Conservation (phyloP, 92 coral and sea anemone species). For the Epizoanthus rinbou region DNA sequence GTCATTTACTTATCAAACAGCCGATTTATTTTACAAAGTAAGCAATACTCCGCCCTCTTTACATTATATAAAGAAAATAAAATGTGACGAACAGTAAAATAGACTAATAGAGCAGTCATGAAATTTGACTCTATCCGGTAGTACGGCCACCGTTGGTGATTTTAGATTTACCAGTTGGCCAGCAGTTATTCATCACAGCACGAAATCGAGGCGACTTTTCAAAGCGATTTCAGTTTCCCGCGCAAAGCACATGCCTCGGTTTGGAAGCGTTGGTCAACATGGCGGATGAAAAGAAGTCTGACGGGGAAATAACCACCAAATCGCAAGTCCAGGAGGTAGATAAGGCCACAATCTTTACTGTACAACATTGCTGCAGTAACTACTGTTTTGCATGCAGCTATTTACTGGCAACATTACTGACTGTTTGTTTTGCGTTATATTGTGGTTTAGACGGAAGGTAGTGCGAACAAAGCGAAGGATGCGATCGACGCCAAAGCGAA, state of each 20-base stretch:
- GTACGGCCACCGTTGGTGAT: too few species aligned
- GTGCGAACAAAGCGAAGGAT: slow-evolving; percentile 23
- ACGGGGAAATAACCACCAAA: slow-evolving; percentile 17
- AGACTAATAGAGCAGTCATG: too few species aligned
- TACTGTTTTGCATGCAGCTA: background rate
- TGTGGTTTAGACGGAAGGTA: slow-evolving; percentile 26
- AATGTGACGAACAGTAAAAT: too few species aligned
- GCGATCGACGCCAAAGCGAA: slow-evolving; percentile 49
- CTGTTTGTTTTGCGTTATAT: background rate
- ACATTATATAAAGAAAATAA: too few species aligned
- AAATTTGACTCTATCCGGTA: too few species aligned
- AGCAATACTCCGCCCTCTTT: too few species aligned
- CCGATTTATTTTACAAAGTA: too few species aligned
- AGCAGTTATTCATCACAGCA: slow-evolving; percentile 43
- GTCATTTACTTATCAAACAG: too few species aligned
- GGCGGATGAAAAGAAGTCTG: slow-evolving; percentile 69
- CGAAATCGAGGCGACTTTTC: slow-evolving; percentile 52
- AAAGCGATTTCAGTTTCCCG: slow-evolving; percentile 71
- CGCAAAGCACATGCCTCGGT: slow-evolving; percentile 86
- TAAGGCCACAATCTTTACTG: background rate
- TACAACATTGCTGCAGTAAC: slow-evolving; percentile 1
- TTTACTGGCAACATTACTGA: background rate
- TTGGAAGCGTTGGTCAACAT: slow-evolving; percentile 67
- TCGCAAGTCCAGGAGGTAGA: slow-evolving; percentile 25
- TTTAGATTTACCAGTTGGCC: background rate